Conservation (phyloP, 2,113 vertebrate genomes). For the Chaetorhynchus papuensis region DNA sequence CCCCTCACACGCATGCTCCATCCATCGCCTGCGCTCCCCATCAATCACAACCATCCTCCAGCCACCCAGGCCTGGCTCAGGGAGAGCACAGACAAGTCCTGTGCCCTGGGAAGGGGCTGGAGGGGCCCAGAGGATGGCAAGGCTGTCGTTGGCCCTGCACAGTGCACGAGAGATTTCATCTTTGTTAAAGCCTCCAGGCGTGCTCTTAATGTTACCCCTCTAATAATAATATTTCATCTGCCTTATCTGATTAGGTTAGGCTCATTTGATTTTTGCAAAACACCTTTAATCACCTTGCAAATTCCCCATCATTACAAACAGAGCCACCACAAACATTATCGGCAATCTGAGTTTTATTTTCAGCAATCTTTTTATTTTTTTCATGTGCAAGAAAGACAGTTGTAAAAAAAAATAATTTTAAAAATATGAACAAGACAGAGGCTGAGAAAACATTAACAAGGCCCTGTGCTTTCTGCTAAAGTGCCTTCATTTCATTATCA, state of each 20-base stretch:
- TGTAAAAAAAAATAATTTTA: neutral
- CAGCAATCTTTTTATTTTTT: neutral
- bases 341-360: slow-evolving; percentile 45
- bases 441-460: slow-evolving; percentile 43
- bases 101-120: neutral
- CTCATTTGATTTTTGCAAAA: slow-evolving; percentile 35
- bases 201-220: neutral
- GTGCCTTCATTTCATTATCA: slow-evolving; percentile 65
- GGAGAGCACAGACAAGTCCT: neutral
- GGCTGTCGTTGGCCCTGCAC: neutral
- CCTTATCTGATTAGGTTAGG: slow-evolving; percentile 1
- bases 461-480: slow-evolving; percentile 47
- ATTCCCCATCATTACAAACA: neutral
- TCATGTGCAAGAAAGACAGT: neutral
- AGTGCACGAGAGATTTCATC: neutral
- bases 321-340: slow-evolving; percentile 29
- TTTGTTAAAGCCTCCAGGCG: neutral
- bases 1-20: fast-evolving
- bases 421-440: slow-evolving; percentile 34
- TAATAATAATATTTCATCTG: slow-evolving; percentile 27
- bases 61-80: neutral
- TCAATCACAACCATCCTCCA: fast-evolving
- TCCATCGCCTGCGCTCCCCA: fast-evolving
- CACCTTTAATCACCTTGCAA: slow-evolving; percentile 43
- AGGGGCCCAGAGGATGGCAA: neutral